phyloP scores from a whole-genome alignment of 1,140 invertebrate genomes.

The Sweltsa coloradensis region DNA sequence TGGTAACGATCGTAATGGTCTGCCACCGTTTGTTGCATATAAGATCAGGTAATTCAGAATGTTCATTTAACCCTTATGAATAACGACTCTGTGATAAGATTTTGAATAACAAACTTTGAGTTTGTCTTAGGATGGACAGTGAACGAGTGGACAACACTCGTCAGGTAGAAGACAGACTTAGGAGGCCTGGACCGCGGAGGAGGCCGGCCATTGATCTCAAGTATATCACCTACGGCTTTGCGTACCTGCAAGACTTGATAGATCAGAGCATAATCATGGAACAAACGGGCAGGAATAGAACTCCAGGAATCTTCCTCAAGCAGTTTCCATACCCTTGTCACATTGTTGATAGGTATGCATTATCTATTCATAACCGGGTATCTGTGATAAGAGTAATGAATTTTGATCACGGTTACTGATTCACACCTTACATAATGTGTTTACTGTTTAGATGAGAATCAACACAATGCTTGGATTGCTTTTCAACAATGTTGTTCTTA shows the following conservation, averaged over 20 bases:
- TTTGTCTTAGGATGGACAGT: conserved; percentile 35
- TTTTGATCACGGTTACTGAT: too few relatives aligned
- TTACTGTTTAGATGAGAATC: too few relatives aligned
- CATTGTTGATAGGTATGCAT: conserved; percentile 38
- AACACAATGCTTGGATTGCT: not conserved
- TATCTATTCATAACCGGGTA: too few relatives aligned
- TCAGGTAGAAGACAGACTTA: conserved; percentile 29
- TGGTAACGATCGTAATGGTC: conserved; percentile 11
- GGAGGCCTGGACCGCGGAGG: conserved; percentile 30
- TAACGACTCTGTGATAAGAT: not conserved
- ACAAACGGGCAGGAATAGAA: conserved; percentile 28
- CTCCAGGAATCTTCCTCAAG: conserved; percentile 29
- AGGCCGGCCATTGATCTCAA: conserved; percentile 36
- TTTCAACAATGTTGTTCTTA: not conserved
- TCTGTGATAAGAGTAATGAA: too few relatives aligned
- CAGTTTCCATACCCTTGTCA: conserved; percentile 51
- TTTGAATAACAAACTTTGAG: not conserved
- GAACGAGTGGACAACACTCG: conserved; percentile 42
- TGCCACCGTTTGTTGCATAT: conserved; percentile 37
- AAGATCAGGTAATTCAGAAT: conserved; percentile 31
- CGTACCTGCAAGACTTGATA: conserved; percentile 45
- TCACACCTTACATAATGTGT: too few relatives aligned
- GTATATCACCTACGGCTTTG: conserved; percentile 44
- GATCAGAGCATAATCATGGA: conserved; percentile 40
- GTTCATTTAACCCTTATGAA: not conserved